Conservation (phyloP, 2,888 invertebrate species). For the Oscheius sp. region DNA sequence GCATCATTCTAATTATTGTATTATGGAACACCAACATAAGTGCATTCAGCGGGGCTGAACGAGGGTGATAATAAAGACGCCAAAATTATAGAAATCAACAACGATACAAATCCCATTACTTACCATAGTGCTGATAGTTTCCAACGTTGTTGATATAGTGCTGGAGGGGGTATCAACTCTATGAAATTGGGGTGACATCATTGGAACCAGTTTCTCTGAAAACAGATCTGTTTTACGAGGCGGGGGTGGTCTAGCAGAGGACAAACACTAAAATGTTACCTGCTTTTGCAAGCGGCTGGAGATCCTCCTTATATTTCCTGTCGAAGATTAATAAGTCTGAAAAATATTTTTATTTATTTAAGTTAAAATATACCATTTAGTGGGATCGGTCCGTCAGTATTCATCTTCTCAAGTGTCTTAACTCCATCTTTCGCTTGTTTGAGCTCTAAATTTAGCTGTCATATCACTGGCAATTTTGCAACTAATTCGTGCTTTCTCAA, state of each 20-base stretch:
- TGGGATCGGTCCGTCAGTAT: background rate
- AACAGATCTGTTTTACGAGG: slow-evolving; percentile 5
- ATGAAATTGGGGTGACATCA: slow-evolving; percentile 23
- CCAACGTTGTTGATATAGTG: too few relatives aligned
- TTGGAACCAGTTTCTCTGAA: slow-evolving; percentile 27
- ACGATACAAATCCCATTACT: too few relatives aligned
- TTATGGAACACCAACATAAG: slow-evolving; percentile 8
- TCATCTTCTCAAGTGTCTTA: background rate
- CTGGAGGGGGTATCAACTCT: background rate
- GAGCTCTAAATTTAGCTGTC: background rate
- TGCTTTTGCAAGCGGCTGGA: background rate
- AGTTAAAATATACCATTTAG: slow-evolving; percentile 10
- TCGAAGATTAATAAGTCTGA: slow-evolving; percentile 23
- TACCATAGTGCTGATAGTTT: too few relatives aligned
- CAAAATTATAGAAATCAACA: too few relatives aligned
- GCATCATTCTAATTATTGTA: slow-evolving; percentile 11
- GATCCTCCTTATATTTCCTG: slow-evolving; percentile 16
- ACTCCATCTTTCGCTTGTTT: slow-evolving; percentile 13
- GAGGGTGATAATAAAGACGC: too few relatives aligned
- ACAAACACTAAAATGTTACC: background rate
- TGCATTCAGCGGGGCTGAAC: background rate
- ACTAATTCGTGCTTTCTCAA: slow-evolving; percentile 13
- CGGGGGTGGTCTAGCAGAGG: background rate
- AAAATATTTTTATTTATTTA: background rate
- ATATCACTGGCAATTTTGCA: background rate